These are phyloP conservation scores for Drosophila repletoides DNA, from an alignment of 1,140 invertebrate genomes.

Conservation along the genomic window DNA sequence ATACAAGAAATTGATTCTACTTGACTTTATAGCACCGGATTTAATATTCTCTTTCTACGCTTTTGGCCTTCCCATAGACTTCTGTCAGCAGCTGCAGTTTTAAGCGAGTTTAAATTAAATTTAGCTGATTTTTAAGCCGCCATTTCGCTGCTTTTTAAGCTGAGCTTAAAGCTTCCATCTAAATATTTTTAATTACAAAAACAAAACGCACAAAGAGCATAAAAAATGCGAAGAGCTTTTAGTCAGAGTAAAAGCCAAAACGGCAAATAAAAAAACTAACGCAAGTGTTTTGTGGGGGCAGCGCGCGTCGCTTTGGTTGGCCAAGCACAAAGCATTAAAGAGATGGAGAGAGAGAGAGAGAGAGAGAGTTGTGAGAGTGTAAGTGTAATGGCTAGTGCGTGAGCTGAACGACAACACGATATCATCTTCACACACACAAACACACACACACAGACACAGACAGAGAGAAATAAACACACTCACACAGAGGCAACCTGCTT, in stretches of 20 bases:
- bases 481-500: slow-evolving; percentile 28
- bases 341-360: neutral
- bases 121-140: no score
- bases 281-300: slow-evolving; percentile 37
- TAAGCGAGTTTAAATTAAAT: no score
- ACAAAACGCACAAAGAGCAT: neutral
- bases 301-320: slow-evolving; percentile 37
- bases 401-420: slow-evolving; percentile 41
- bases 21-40: no score
- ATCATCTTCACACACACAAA: slow-evolving; percentile 38
- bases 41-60: no score
- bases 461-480: neutral
- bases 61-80: no score
- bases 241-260: neutral
- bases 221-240: neutral
- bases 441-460: neutral
- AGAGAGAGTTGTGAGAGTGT: slow-evolving; percentile 9
- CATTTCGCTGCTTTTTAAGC: no score
- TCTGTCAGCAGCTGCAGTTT: no score
- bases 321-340: slow-evolving; percentile 4
- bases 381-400: slow-evolving; percentile 46
- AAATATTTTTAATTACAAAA: no score
- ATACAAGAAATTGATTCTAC: no score
- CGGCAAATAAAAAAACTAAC: slow-evolving; percentile 2
- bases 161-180: no score